Evolutionary conservation across 2,113 vertebrate genomes (phyloP).

Genomic region (Oreochromis niloticus): DNA sequence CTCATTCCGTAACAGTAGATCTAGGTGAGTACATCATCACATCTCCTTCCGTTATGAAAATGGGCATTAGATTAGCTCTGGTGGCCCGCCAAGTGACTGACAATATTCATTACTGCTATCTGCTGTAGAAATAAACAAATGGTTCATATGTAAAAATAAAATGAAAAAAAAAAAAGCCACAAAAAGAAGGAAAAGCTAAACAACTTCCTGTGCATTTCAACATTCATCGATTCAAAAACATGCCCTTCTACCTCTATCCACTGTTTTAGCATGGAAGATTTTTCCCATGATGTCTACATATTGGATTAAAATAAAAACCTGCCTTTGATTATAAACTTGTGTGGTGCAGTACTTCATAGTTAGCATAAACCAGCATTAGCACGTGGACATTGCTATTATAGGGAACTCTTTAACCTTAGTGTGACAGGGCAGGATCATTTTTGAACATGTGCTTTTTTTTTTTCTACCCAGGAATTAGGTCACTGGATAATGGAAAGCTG

Average conservation of each 20-base stretch:
- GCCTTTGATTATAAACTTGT: slow-evolving; percentile 38
- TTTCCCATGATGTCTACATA: slow-evolving; percentile 40
- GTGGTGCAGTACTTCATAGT: background rate
- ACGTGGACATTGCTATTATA: background rate
- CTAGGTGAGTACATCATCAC: background rate
- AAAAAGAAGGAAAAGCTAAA: background rate
- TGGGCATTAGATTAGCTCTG: background rate
- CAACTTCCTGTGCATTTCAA: slow-evolving; percentile 2
- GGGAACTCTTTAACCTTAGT: background rate
- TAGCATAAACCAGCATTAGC: background rate
- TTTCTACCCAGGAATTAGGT: background rate
- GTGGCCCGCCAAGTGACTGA: slow-evolving; percentile 1
- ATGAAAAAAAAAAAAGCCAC: background rate
- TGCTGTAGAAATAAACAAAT: slow-evolving; percentile 31
- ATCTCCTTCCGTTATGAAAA: background rate
- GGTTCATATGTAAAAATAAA: background rate
- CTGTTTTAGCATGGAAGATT: slow-evolving; percentile 36
- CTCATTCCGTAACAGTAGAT: slow-evolving; percentile 18
- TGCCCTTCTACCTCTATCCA: slow-evolving; percentile 51
- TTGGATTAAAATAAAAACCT: slow-evolving; percentile 45
- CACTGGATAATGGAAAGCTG: background rate
- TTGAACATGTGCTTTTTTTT: background rate
- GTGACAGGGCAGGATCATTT: rapidly evolving
- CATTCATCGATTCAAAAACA: background rate
- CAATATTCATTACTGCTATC: slow-evolving; percentile 26